Base-by-base conservation (phyloP, 2,888 invertebrate species). In the Eristalis intricaria region DNA sequence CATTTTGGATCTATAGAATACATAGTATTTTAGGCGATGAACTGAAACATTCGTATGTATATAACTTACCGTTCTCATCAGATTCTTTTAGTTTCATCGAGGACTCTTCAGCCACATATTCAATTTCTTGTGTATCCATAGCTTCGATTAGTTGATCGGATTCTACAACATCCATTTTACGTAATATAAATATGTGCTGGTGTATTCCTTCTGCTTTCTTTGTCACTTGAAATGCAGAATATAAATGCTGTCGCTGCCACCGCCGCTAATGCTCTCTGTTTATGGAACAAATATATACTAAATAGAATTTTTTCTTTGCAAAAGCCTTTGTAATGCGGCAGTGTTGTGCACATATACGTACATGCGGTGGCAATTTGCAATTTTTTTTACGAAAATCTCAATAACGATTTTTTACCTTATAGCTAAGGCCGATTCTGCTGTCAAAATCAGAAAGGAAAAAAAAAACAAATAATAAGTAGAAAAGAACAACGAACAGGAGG, bases 71-170 rank as follows among this genome's bases (percentile, higher is more conserved):
- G 61, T 80, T 87, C 11, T 84, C 87, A 10, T 87, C 87, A 13
- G 64, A 19, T 5, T 87, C 87, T 60, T 84, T 84, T n/a, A 73
- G 63, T 69, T 87, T 87, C 29, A 65, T 13, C 15, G 83, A 77
- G 68, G 40, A 15, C 58, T 87, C 87, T 29, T 80, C 84, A 84
- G 91, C 91, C 69, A 91, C 91, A 79, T 91, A 91, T 89, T 91
- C 91, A 84, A 92, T 91, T 90, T 92, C 92, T 91, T 92, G 92
- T 89, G 92, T 92, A 89, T 92, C 92, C 92, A 92, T 92, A 90
- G 92, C 92, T 91, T 92, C 92, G 89, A 92, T 92, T 88, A 92
- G 91, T 90, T 92, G 92, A 81, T 92, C 92, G 90, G 92, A 90
- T 91, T 92, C 92, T 90, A 92, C 92, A 90, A 92, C 92, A 87